Conservation (phyloP, 2,888 invertebrate species). For the Noctua pronuba region DNA sequence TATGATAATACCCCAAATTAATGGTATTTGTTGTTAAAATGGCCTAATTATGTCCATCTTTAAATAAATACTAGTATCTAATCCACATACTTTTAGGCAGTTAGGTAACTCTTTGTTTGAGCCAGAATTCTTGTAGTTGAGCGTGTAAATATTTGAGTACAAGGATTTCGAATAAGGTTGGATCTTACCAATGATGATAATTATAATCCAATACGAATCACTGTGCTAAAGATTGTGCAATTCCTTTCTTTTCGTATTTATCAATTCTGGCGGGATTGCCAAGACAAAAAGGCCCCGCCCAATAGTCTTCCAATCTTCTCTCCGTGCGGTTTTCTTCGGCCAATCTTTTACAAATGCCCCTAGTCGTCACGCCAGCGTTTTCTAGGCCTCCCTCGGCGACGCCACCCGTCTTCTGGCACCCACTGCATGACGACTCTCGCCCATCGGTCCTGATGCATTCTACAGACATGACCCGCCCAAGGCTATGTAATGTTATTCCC, state of each 20-base stretch:
- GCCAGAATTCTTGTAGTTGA: neutral
- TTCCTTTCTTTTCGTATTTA: neutral
- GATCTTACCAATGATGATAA: neutral
- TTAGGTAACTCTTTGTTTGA: slow-evolving; percentile 32
- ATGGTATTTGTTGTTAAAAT: slow-evolving; percentile 43
- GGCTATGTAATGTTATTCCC: no score
- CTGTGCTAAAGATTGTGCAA: neutral
- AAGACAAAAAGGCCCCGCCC: neutral
- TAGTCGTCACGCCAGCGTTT: no score
- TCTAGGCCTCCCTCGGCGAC: no score
- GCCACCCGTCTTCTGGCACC: no score
- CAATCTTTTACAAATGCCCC: no score
- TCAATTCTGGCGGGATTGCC: neutral
- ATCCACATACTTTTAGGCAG: neutral
- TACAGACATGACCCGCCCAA: no score
- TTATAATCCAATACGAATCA: neutral
- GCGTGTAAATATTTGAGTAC: slow-evolving; percentile 25
- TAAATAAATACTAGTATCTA: slow-evolving; percentile 39
- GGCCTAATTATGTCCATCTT: slow-evolving; percentile 62
- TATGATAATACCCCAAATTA: slow-evolving; percentile 35
- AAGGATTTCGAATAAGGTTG: slow-evolving; percentile 21
- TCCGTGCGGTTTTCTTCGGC: no score
- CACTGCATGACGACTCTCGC: no score
- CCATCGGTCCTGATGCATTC: no score
- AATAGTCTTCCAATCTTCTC: no score